Base-by-base conservation (phyloP, 37 sponge, comb jelly and placozoan species). In the Geodia barretti region DNA sequence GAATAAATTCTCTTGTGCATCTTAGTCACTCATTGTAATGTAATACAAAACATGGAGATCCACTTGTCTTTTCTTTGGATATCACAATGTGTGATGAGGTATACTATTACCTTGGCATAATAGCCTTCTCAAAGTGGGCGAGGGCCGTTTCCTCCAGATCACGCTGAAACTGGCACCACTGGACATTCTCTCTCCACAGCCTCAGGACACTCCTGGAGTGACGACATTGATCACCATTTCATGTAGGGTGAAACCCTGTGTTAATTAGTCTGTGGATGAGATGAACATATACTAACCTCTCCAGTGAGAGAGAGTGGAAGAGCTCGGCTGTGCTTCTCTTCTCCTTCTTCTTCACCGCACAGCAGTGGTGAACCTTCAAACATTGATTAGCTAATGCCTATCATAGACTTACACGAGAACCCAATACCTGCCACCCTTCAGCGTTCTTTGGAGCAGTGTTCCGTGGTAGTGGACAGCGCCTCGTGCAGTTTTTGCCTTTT, bases 371-470 rank as follows among this genome's bases (percentile, higher is more conserved):
- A 17, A 17, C 24, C 67, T 65, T 9, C 19, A 8, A 7, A 65
- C 24, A 65, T 30, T n/a, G n/a, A n/a, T n/a, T n/a, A n/a, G n/a
- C n/a, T n/a, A n/a, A n/a, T n/a, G n/a, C n/a, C n/a, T n/a, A n/a
- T n/a, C n/a, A n/a, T n/a, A n/a, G n/a, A n/a, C n/a, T n/a, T n/a
- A 58, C 32, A 2, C 5, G 14, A 39, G 3, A 30, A 8, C 8
- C 29, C 47, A 2, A 5, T 42, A 84, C 85, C 85, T 84, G 76
- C 85, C 85, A 84, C 69, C 76, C 29, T 59, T n/a, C 3, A 76
- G 40, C 4, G 34, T 2, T 36, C 43, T 77, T 21, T 23, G 20
- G 31, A 62, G 72, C 24, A 84, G 17, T 29, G 36, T 54, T 34
- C 26, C 70, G 61, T 68, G 39, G 41, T 71, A 77, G 71, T 60